A percentile compares a stretch with the other conserved stretches of the same genome.
These are phyloP conservation scores for Poecile montanus DNA, from an alignment of 2,797 vertebrate genomes.

Conservation along the genomic window DNA sequence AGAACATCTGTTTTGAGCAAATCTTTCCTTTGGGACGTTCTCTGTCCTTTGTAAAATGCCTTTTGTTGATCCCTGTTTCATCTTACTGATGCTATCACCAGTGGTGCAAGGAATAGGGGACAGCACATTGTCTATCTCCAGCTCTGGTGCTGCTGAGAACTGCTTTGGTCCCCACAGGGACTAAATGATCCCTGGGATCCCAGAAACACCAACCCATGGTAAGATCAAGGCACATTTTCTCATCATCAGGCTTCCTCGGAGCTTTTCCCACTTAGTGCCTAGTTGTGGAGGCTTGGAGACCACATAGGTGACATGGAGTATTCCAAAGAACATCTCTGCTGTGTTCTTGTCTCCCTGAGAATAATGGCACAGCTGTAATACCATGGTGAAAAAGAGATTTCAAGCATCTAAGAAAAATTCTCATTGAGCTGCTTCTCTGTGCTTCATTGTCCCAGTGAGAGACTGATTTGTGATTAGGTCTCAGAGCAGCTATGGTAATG, in stretches of 20 bases:
- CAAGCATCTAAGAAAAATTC: background rate
- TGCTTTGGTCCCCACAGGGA: background rate
- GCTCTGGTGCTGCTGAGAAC: background rate
- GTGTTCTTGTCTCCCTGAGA: background rate
- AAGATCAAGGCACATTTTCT: background rate
- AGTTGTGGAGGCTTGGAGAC: background rate
- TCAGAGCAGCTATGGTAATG: background rate
- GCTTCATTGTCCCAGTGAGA: background rate
- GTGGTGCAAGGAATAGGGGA: background rate
- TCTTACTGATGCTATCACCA: background rate
- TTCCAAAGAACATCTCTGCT: background rate
- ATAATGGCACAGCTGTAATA: background rate
- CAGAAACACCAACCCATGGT: background rate
- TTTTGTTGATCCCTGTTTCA: background rate
- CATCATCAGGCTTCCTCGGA: background rate
- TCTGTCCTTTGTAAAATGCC: background rate
- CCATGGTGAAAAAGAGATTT: background rate
- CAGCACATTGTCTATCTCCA: background rate
- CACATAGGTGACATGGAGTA: background rate
- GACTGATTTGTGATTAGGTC: background rate
- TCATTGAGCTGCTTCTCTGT: background rate
- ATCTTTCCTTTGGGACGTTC: background rate
- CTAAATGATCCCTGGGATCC: accelerated
- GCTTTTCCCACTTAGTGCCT: background rate
- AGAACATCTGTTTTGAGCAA: background rate